phyloP scores from a whole-genome alignment of 2,888 invertebrate genomes.

The Ormia ochracea region DNA sequence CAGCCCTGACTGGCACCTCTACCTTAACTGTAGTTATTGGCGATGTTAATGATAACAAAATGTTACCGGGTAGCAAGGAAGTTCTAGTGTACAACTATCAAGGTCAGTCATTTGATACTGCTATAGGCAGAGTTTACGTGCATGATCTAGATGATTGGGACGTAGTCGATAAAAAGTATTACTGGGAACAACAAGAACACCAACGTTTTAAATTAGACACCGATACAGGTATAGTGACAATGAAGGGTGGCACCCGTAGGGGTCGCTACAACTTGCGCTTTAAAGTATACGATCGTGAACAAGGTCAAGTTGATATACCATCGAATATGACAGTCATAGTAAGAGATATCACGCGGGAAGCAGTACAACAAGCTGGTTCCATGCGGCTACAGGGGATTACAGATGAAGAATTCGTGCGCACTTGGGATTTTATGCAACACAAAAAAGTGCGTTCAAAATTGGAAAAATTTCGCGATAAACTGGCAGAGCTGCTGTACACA shows the following conservation, averaged over 20 bases:
- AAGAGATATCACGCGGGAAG: conserved; percentile 94
- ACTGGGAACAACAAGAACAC: conserved; percentile 92
- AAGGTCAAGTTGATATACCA: conserved; percentile 94
- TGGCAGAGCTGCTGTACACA: conserved; percentile 89
- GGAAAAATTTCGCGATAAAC: conserved; percentile 90
- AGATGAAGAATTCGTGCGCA: conserved; percentile 95
- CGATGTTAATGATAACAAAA: conserved; percentile 98
- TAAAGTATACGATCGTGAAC: conserved; percentile 93
- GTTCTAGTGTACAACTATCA: conserved; percentile 98
- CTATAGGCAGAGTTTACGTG: conserved; percentile 96
- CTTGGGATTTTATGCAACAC: conserved; percentile 93
- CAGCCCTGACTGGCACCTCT: conserved; percentile 95
- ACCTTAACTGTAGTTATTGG: conserved; percentile 97
- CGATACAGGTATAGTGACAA: conserved; percentile 94
- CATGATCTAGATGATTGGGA: conserved; percentile 99
- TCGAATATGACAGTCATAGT: conserved; percentile 96
- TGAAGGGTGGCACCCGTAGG: conserved; percentile 93
- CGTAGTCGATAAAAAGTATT: conserved; percentile 96
- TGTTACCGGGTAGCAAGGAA: conserved; percentile 97
- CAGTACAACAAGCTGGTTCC: conserved; percentile 95
- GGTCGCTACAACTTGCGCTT: conserved; percentile 88
- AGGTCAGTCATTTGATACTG: conserved; percentile 91
- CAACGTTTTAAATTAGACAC: conserved; percentile 91
- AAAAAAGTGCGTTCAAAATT: conserved; percentile 89
- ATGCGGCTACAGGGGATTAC: conserved; percentile 93